Evolutionary conservation across 2,113 vertebrate genomes (phyloP), one percentile per base, ranked within the genome.

Genomic region (Elephas maximus): DNA sequence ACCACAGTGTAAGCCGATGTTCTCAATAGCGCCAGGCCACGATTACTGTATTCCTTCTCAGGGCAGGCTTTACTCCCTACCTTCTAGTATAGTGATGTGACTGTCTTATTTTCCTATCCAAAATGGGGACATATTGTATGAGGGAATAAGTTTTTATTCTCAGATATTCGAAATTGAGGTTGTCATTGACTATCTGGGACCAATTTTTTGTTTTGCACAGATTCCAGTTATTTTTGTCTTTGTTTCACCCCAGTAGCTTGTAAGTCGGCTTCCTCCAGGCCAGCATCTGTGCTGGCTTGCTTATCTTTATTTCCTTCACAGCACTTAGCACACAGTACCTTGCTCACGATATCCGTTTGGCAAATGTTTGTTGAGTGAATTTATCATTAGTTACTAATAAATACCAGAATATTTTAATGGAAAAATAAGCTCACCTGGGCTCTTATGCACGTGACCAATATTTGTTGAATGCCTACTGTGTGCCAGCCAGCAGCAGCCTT

Each of bases 1-100:
- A 17, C 41, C 18, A 4, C 2, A 0, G 5, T 2, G 30, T 2
- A 6, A 28, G 67, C n/a, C 4, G 18, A 11, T 18, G 51, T 48
- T 63, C 14, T 53, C 48, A 21, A 0, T 1, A 5, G 37, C 5
- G 1, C 80, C 18, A 2, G 79, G 30, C 45, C 41, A 8, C 77
- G n/a, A 0, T 62, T 8, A 4, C 17, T 24, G 1, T 41, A 1
- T 41, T 33, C 33, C 57, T 53, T 80, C 53, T 1, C 73, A 18
- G 0, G 5, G 2, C 1, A 18, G 26, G 24, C n/a, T 76, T 65
- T 63, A 26, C 53, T 33, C 65, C 51, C 21, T n/a, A 62, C 37
- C 79, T 28, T 26, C 51, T 21, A 4, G 5, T 41, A 4, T 41
- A 6, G 51, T 18, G 63, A 21, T 8, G 41, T 11, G 2, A 30